phyloP scores from a whole-genome alignment of 2,113 vertebrate species.

The Alethe castanea region DNA sequence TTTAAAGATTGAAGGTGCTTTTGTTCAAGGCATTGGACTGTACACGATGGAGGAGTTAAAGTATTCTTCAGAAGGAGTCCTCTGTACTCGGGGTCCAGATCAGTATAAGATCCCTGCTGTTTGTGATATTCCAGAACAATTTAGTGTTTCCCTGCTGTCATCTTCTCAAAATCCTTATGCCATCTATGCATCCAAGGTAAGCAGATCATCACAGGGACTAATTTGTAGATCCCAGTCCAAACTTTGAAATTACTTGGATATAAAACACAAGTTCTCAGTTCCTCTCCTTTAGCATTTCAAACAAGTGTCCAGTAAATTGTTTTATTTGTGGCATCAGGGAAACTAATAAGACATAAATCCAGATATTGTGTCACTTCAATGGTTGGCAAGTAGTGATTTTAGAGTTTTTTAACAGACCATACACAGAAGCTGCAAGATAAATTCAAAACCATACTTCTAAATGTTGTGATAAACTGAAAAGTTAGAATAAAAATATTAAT shows the following conservation, averaged over 20 bases:
- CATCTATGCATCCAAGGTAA: slow-evolving; percentile 89
- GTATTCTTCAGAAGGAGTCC: slow-evolving; percentile 78
- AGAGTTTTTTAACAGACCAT: neutral
- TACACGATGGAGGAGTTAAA: slow-evolving; percentile 85
- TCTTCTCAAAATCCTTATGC: slow-evolving; percentile 77
- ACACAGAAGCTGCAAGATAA: neutral
- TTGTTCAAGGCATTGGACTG: slow-evolving; percentile 83
- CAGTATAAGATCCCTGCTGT: slow-evolving; percentile 86
- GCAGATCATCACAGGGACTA: neutral
- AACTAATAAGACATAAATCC: neutral
- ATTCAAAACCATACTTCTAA: neutral
- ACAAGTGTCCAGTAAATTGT: neutral
- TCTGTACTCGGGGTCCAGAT: slow-evolving; percentile 78
- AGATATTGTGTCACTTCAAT: neutral
- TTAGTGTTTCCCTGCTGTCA: slow-evolving; percentile 80
- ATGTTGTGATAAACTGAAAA: neutral
- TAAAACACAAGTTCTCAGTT: neutral
- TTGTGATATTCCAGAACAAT: slow-evolving; percentile 81
- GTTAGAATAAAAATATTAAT: neutral
- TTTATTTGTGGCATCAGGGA: neutral
- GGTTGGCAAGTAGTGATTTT: neutral
- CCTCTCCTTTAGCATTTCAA: neutral
- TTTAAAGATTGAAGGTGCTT: slow-evolving; percentile 84
- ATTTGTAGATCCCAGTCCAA: neutral
- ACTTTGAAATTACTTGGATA: neutral